Percentiles rank a stretch among this genome's conserved stretches.
Conservation (phyloP, 2,888 invertebrate species). For the Anthophora plumipes region DNA sequence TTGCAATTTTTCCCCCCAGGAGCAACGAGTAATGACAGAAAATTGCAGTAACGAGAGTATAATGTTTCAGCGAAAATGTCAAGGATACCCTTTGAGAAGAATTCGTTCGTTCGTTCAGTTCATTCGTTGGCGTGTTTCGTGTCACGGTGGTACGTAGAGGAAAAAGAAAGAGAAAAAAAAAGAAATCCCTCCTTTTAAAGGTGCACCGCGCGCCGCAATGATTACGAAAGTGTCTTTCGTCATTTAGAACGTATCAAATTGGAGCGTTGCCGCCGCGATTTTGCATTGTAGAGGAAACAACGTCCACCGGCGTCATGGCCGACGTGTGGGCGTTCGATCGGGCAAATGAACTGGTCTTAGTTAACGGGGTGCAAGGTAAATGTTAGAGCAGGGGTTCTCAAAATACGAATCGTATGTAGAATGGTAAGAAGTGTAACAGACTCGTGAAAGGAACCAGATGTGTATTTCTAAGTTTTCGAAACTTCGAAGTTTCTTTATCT, state of each 20-base stretch:
- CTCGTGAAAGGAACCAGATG: too few species aligned
- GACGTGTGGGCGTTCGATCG: conserved; percentile 23
- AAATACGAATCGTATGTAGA: neutral
- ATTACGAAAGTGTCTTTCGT: conserved; percentile 45
- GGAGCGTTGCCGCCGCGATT: conserved; percentile 30
- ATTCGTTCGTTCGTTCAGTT: too few species aligned
- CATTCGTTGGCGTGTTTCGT: conserved; percentile 15
- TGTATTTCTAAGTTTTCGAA: too few species aligned
- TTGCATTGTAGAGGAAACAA: conserved; percentile 28
- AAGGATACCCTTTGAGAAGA: conserved; percentile 36
- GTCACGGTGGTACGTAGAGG: conserved; percentile 5
- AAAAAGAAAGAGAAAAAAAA: too few species aligned
- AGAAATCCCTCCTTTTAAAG: conserved; percentile 29
- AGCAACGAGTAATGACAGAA: conserved; percentile 34
- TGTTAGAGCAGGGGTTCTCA: conserved; percentile 8
- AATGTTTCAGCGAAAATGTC: conserved; percentile 54
- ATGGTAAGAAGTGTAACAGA: neutral
- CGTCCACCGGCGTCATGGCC: neutral
- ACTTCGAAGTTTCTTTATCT: too few species aligned
- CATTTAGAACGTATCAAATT: conserved; percentile 38
- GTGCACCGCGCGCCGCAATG: neutral
- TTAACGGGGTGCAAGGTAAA: conserved; percentile 5
- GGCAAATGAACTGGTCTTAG: conserved; percentile 17
- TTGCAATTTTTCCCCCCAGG: neutral
- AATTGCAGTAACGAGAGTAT: conserved; percentile 45